Evolutionary conservation across 2,888 invertebrate species (phyloP), one percentile per base, ranked within the genome.

Genomic region (Ormyrus nitidulus): DNA sequence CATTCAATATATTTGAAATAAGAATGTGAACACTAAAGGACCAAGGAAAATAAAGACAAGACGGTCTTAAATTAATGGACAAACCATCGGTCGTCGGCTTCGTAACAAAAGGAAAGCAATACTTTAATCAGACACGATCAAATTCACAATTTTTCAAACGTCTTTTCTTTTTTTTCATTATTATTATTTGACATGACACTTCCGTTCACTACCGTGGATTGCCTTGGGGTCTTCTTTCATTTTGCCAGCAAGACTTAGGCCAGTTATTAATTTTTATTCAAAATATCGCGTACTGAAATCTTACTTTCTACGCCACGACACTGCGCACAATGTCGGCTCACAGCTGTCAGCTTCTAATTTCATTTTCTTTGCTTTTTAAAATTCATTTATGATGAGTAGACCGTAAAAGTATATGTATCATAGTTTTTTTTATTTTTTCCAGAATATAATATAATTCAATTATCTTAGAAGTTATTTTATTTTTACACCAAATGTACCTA

Each of bases 401-500:
- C 79, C 82, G 68, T 84, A 85, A 75, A 49, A 61, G 19, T 71
- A 69, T 81, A 73, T 68, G 53, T 73, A 77, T 77, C 58, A 70
- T 62, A 79, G 6, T 64, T 70, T 58, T 76, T 83, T 56, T 79
- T n/a, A 70, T 56, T 66, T 80, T 79, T 78, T 81, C 83, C 82
- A 84, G 85, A 85, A 86, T 85, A 86, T 82, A 86, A 80, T 86
- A 64, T 83, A 83, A 83, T 85, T 86, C 84, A 87, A 84, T 49
- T 64, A 65, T 54, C 62, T 59, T 79, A 79, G 73, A 77, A 69
- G 84, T 89, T 88, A 89, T 85, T 85, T 89, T 86, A 88, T 88
- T 88, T 89, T 89, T 89, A 89, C 89, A 89, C 87, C 87, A 87
- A 89, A 87, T 86, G 87, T 80, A 87, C 86, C 89, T 89, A 89